Conservation (phyloP, 2,113 vertebrate genomes). For the Sterna hirundo region DNA sequence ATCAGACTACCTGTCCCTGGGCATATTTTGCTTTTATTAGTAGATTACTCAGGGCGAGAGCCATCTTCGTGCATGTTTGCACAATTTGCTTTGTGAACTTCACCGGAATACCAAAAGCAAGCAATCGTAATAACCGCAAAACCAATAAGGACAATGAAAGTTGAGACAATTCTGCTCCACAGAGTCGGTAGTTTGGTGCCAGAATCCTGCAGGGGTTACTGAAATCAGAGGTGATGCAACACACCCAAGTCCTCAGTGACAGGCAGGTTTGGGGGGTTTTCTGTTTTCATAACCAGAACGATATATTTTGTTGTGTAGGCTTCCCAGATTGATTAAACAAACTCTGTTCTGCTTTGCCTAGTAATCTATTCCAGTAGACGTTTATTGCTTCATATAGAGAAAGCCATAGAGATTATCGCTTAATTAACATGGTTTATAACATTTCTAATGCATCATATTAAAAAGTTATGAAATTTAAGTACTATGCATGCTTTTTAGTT, state of each 20-base stretch:
- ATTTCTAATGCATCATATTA: slow-evolving; percentile 70
- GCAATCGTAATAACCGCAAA: background rate
- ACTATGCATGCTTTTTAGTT: slow-evolving; percentile 58
- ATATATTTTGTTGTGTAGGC: background rate
- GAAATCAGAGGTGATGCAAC: background rate
- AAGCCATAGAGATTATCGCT: slow-evolving; percentile 72
- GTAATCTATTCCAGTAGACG: slow-evolving; percentile 65
- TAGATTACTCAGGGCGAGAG: background rate
- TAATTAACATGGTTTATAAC: slow-evolving; percentile 79
- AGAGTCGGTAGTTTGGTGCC: background rate
- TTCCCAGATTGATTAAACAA: slow-evolving; percentile 59
- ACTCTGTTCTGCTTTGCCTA: slow-evolving; percentile 60
- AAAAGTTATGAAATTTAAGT: slow-evolving; percentile 79
- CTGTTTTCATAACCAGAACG: background rate
- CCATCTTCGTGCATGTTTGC: background rate
- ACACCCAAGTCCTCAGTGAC: background rate
- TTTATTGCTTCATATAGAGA: slow-evolving; percentile 71
- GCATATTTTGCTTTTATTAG: background rate
- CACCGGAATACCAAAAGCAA: background rate
- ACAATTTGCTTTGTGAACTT: background rate
- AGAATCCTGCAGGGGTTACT: background rate
- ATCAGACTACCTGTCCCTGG: background rate
- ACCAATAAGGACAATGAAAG: background rate
- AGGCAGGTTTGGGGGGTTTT: background rate
- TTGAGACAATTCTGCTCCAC: background rate